Evolutionary conservation across 2,888 invertebrate species (phyloP).

Genomic region (Protodeltote pygarga): DNA sequence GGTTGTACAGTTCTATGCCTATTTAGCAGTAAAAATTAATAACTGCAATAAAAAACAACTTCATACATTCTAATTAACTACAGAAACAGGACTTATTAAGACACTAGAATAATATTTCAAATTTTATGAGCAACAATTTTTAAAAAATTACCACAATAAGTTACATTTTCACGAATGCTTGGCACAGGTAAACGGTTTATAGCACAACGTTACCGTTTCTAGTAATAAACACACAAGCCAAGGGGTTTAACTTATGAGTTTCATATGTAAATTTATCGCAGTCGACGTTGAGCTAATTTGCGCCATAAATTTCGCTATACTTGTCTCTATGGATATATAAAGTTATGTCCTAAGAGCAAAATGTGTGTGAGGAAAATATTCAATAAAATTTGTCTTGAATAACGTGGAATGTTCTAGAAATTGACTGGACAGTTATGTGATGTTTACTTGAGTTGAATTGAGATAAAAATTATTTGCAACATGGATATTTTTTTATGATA

Average conservation of each 20-base stretch:
- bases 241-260: constrained; percentile 80
- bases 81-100: too few relatives aligned
- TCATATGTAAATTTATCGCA: constrained; percentile 85
- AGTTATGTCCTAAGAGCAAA: constrained; percentile 65
- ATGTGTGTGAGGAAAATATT: constrained; percentile 49
- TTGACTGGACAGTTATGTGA: too few relatives aligned
- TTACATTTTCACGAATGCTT: constrained; percentile 36
- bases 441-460: too few relatives aligned
- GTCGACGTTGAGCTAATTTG: constrained; percentile 80
- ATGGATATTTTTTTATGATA: too few relatives aligned
- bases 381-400: not conserved
- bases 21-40: too few relatives aligned
- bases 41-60: too few relatives aligned
- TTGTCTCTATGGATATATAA: constrained; percentile 72
- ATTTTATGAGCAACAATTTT: too few relatives aligned
- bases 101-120: too few relatives aligned
- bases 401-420: too few relatives aligned
- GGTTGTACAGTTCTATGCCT: too few relatives aligned
- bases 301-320: constrained; percentile 77
- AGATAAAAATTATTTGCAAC: too few relatives aligned
- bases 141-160: constrained; percentile 21
- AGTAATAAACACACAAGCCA: constrained; percentile 57
- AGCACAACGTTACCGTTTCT: constrained; percentile 47
- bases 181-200: constrained; percentile 38
- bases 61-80: too few relatives aligned